Evolutionary conservation across 2,797 vertebrate genomes (phyloP), one percentile per base, ranked within the genome.

Genomic region (Paramormyrops hopkinsi): DNA sequence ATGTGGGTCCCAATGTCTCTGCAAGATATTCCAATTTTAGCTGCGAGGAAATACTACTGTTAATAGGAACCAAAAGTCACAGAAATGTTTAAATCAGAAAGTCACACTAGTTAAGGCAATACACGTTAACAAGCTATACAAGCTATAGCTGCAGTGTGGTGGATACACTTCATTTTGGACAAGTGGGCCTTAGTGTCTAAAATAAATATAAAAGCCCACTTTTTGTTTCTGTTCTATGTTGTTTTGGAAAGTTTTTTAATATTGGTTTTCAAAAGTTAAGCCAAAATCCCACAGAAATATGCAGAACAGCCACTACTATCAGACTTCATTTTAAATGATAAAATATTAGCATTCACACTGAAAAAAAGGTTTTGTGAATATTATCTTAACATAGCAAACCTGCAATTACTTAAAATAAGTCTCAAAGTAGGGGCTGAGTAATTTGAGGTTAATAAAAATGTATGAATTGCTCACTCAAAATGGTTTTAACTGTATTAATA

Each of bases 381-480:
- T 50, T 22, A 83, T 83, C 44, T 29, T 86, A 33, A 53, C 83
- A 86, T n/a, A 79, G 83, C 8, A 29, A 86, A 86, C 50, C 22
- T 86, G 9, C n/a, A 53, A 33, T 86, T 53, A 86, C 5, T 53
- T 86, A 48, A 25, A 53, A 29, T 29, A 29, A 50, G 82, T 41
- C 2, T n/a, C 82, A 46, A 53, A 86, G 37, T 33, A 53, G 50
- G 11, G 50, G 9, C 22, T 33, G 50, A 29, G n/a, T 29, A 33
- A 86, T 86, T 86, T 86, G 25, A 53, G 48, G 83, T 86, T 53
- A 53, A 86, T 86, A 86, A 86, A 53, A 85, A 51, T 85, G 14
- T 9, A 79, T 44, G n/a, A 29, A 53, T 86, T 33, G 22, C 46
- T 51, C 46, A 51, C 44, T 48, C 4, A 51, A 85, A 85, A 85